phyloP scores from a whole-genome alignment of 2,888 invertebrate genomes.

The Copidosoma aretas region DNA sequence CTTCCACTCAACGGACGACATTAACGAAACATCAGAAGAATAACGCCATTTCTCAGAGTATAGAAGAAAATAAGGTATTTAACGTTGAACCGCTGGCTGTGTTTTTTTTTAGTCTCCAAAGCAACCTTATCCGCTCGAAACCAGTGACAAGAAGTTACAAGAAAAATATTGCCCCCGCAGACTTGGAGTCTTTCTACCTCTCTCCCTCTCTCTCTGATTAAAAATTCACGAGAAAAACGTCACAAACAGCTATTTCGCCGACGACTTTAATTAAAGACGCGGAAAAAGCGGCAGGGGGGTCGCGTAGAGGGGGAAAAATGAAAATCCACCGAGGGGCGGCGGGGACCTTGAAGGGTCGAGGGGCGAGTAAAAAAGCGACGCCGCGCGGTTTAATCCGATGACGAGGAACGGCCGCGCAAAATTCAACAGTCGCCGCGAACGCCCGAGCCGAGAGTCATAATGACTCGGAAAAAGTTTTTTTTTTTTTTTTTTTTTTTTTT shows the following conservation, averaged over 20 bases:
- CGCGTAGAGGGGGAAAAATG: neutral
- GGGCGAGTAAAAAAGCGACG: constrained; percentile 1
- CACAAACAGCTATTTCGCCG: neutral
- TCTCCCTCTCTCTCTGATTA: no score
- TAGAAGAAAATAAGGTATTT: no score
- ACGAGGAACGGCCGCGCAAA: constrained; percentile 12
- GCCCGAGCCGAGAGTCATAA: constrained; percentile 20
- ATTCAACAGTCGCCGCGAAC: constrained; percentile 5
- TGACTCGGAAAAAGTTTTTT: constrained; percentile 26
- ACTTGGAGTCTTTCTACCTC: no score
- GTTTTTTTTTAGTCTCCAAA: no score
- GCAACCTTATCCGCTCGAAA: no score
- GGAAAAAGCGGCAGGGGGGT: neutral
- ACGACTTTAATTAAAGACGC: constrained; percentile 12
- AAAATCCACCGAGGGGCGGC: neutral
- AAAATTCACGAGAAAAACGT: neutral
- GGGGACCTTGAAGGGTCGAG: neutral
- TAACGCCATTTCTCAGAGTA: no score
- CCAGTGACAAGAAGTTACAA: no score
- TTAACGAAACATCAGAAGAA: no score
- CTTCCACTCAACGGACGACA: no score
- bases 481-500: neutral
- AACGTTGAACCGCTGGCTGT: no score
- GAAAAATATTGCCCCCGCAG: no score
- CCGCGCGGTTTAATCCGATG: constrained; percentile 30